phyloP scores from a whole-genome alignment of 2,888 invertebrate species.

The Epirrhoe alternata region DNA sequence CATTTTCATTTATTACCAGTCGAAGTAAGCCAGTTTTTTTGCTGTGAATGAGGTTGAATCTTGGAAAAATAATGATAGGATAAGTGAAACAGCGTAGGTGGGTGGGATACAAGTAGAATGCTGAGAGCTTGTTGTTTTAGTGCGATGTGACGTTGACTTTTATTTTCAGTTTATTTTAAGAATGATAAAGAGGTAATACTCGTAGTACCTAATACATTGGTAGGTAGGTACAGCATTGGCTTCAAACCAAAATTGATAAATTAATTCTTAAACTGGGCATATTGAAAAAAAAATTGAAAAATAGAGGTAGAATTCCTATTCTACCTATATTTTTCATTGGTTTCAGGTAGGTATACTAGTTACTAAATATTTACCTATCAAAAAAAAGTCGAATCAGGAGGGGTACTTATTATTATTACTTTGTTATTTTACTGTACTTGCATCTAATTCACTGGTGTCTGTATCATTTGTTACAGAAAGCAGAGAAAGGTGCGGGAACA shows the following conservation, averaged over 20 bases:
- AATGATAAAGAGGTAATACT: not conserved
- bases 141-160: not conserved
- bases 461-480: conserved; percentile 64
- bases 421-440: not conserved
- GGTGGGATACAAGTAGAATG: conserved; percentile 25
- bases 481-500: conserved; percentile 59
- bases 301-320: too few relatives aligned
- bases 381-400: not conserved
- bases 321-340: too few relatives aligned
- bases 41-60: conserved; percentile 26
- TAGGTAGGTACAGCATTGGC: too few relatives aligned
- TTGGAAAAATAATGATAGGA: conserved; percentile 33
- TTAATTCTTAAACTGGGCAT: too few relatives aligned
- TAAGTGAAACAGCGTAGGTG: conserved; percentile 23
- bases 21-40: conserved; percentile 33
- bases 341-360: too few relatives aligned
- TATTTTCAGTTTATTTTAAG: not conserved
- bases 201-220: too few relatives aligned
- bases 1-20: conserved; percentile 37
- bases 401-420: not conserved
- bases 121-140: conserved; percentile 8
- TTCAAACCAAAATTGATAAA: too few relatives aligned
- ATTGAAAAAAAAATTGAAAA: too few relatives aligned
- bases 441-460: conserved; percentile 8
- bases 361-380: too few relatives aligned